A percentile compares a stretch with the other conserved stretches of the same genome.
Evolutionary conservation across 1,140 invertebrate genomes (phyloP).

Genomic region (Bombus superbus): DNA sequence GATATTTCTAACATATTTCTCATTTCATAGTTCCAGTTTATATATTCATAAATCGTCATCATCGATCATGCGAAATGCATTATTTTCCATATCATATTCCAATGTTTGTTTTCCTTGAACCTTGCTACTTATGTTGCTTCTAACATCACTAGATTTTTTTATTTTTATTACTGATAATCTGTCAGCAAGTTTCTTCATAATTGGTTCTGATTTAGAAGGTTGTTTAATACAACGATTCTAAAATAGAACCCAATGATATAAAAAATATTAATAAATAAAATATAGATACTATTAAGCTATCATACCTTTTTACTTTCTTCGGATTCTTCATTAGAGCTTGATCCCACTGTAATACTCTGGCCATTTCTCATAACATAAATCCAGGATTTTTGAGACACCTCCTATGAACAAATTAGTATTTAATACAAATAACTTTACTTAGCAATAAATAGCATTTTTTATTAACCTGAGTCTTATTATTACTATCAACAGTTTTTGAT

Average conservation of each 20-base stretch:
- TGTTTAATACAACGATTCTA: slow-evolving; percentile 30
- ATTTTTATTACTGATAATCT: slow-evolving; percentile 78
- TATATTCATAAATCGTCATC: slow-evolving; percentile 91
- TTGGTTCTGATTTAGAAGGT: slow-evolving; percentile 76
- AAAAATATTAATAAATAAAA: slow-evolving; percentile 7
- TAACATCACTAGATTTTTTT: slow-evolving; percentile 76
- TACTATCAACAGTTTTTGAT: slow-evolving; percentile 88
- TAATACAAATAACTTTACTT: slow-evolving; percentile 61
- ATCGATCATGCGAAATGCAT: slow-evolving; percentile 94
- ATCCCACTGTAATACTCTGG: slow-evolving; percentile 77
- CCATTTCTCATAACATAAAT: slow-evolving; percentile 85
- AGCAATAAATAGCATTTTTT: slow-evolving; percentile 51
- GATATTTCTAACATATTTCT: slow-evolving; percentile 34
- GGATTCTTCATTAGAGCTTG: slow-evolving; percentile 67
- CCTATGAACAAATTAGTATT: slow-evolving; percentile 71
- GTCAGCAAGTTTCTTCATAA: slow-evolving; percentile 81
- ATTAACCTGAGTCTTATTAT: slow-evolving; percentile 75
- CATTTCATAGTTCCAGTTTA: not conserved
- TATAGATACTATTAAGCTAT: not conserved
- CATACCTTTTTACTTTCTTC: slow-evolving; percentile 65
- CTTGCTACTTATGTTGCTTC: slow-evolving; percentile 81
- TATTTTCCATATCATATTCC: slow-evolving; percentile 89
- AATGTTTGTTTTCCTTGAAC: slow-evolving; percentile 85
- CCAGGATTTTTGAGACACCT: slow-evolving; percentile 77
- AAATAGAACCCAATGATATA: not conserved